Evolutionary conservation across 2,888 invertebrate species (phyloP), one percentile per base, ranked within the genome.

Genomic region (Agrochola lota): DNA sequence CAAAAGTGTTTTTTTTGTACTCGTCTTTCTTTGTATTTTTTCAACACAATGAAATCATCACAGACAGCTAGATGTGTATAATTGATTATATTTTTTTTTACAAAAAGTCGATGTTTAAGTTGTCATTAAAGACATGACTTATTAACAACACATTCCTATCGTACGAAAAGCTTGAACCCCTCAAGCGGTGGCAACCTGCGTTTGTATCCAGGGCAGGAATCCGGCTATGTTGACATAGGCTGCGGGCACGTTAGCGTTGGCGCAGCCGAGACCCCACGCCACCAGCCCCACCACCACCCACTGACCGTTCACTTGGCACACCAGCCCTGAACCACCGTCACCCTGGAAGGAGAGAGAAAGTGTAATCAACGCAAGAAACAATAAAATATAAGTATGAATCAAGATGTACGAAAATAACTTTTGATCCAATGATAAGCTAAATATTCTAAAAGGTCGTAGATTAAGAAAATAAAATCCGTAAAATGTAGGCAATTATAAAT

Each of bases 181-280:
- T 90, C 82, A 95, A 30, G 94, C 71, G 35, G 94, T 90, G 17
- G 96, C 96, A 3, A 96, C 91, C 88, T 96, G 96, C 72, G 94
- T 95, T 86, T 97, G 97, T 93, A 98, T 98, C 98, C 98, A 98
- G 7, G 97, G 94, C 68, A 97, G 90, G 85, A 97, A 97, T 43
- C 97, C 97, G 11, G 97, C 97, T 3, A 98, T 97, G 90, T 98
- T 98, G 43, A 98, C 98, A 91, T 98, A 98, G 35, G 98, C 98
- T 0, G 98, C 98, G 0, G 98, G 98, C 11, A 98, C 97, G 78
- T 97, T 97, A 0, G 97, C 93, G 84, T 95, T 96, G 0, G 98
- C 98, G 86, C 98, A 98, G 68, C 97, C 98, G 59, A 98, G 97
- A 0, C 98, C 98, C 98, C 98, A 98, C 43, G 98, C 94, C 23